These are phyloP conservation scores for Stenodera caucasica DNA, from an alignment of 2,888 invertebrate genomes.

Conservation along the genomic window DNA sequence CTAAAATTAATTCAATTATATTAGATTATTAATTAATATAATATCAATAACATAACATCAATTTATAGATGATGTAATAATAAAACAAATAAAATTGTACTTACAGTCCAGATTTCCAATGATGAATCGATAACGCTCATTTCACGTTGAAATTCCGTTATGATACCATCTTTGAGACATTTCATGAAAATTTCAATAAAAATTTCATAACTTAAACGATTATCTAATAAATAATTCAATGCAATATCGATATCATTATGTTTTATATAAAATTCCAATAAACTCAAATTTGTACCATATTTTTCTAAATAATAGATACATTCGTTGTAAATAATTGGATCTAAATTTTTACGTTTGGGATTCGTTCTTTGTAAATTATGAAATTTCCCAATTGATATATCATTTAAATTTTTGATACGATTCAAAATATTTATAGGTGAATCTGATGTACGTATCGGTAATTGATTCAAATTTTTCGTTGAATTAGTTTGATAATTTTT, in stretches of 20 bases:
- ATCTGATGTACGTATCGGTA: conserved; percentile 46
- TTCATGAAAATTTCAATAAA: conserved; percentile 76
- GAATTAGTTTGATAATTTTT: conserved; percentile 54
- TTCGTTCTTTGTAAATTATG: conserved; percentile 15
- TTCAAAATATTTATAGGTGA: conserved; percentile 58
- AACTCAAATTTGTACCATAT: conserved; percentile 76
- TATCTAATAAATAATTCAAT: conserved; percentile 69
- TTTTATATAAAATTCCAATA: conserved; percentile 75
- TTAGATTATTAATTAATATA: too few species aligned
- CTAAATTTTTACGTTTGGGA: conserved; percentile 46
- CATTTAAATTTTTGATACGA: conserved; percentile 55
- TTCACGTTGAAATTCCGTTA: conserved; percentile 63
- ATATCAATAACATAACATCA: too few species aligned
- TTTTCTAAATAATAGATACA: conserved; percentile 78
- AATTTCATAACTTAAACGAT: conserved; percentile 67
- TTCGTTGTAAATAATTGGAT: conserved; percentile 71
- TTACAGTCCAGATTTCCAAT: conserved; percentile 70
- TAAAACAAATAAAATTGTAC: conserved; percentile 44
- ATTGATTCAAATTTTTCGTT: conserved; percentile 40
- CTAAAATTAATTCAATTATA: conserved; percentile 54
- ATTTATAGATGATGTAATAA: too few species aligned
- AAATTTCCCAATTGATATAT: conserved; percentile 53
- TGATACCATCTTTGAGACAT: conserved; percentile 66
- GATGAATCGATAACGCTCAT: conserved; percentile 69
- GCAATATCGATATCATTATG: conserved; percentile 72